phyloP scores from a whole-genome alignment of 2,113 vertebrate species.

The Asarcornis scutulata region DNA sequence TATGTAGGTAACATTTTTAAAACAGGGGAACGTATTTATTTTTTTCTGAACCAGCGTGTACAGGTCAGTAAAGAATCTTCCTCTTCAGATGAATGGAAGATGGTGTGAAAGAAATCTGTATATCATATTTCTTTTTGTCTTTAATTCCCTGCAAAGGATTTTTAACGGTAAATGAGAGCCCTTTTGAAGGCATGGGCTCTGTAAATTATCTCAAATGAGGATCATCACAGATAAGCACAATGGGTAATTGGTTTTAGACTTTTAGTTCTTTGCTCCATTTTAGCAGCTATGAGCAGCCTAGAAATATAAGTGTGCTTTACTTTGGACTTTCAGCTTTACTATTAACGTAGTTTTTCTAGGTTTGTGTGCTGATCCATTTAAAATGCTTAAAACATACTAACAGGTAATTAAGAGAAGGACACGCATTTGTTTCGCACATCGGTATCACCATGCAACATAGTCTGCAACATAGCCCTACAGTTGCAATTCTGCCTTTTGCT shows the following conservation, averaged over 20 bases:
- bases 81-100: not conserved
- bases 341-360: not conserved
- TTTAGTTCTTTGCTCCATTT: not conserved
- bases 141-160: not conserved
- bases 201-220: not conserved
- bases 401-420: not conserved
- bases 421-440: not conserved
- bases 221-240: not conserved
- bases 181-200: not conserved
- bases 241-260: not conserved
- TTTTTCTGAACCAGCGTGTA: not conserved
- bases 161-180: not conserved
- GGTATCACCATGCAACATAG: not conserved
- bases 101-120: not conserved
- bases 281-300: not conserved
- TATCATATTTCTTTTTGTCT: not conserved
- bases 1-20: not conserved
- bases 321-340: not conserved
- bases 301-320: not conserved
- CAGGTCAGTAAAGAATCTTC: not conserved
- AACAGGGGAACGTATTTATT: not conserved
- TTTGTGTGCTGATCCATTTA: not conserved
- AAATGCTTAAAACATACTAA: not conserved
- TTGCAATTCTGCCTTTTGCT: not conserved
- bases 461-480: not conserved